These are phyloP conservation scores for Botia kubotai DNA, from an alignment of 2,797 vertebrate species.

Conservation along the genomic window DNA sequence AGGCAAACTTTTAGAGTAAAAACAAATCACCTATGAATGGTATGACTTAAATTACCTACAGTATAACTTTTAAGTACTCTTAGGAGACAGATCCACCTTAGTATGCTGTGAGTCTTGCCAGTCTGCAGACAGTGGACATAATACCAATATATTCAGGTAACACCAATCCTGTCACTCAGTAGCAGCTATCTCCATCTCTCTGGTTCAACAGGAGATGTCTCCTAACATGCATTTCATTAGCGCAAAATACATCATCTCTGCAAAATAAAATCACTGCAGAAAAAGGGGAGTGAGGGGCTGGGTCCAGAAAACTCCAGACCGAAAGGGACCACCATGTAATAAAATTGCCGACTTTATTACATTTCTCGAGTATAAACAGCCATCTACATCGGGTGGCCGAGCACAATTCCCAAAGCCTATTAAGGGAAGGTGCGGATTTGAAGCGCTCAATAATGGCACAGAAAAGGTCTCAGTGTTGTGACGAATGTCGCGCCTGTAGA, in stretches of 20 bases:
- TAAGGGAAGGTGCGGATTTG: constrained; percentile 55
- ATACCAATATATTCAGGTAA: constrained; percentile 29
- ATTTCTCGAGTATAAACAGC: constrained; percentile 60
- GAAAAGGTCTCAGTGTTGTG: constrained; percentile 67
- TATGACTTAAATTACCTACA: neutral
- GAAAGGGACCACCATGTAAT: constrained; percentile 59
- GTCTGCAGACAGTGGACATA: constrained; percentile 27
- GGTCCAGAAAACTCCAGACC: constrained; percentile 47
- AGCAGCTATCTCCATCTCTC: constrained; percentile 26
- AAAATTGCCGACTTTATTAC: constrained; percentile 61
- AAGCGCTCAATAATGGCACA: constrained; percentile 72
- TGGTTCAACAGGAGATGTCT: constrained; percentile 46
- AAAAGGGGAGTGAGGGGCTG: constrained; percentile 39
- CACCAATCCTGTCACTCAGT: constrained; percentile 42
- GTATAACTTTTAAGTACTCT: neutral
- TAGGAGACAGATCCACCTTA: neutral
- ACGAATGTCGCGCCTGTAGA: constrained; percentile 50
- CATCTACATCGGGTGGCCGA: constrained; percentile 54
- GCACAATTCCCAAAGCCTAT: constrained; percentile 64
- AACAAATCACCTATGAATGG: too few relatives aligned
- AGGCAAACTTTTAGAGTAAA: neutral
- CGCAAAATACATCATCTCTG: constrained; percentile 53
- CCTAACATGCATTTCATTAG: constrained; percentile 64
- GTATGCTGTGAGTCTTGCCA: constrained; percentile 26
- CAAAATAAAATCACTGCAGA: constrained; percentile 57